Evolutionary conservation across 2,113 vertebrate species (phyloP), one percentile per base, ranked within the genome.

Genomic region (Thinocorus orbignyianus): DNA sequence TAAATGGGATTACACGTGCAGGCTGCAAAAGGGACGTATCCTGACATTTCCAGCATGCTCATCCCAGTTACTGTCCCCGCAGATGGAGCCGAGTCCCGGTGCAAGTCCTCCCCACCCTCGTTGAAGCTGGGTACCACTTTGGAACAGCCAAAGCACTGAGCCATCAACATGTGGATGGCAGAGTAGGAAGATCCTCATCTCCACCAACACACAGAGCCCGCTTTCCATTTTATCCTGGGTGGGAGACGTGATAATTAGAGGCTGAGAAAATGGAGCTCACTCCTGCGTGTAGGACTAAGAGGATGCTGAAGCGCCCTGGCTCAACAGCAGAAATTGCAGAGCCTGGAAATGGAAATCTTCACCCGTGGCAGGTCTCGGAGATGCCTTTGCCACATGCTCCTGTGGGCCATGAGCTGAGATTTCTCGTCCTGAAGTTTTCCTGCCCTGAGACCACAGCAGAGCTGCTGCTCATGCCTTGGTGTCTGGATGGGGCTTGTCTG

Each of bases 11-110:
- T 20, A 26, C 26, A 46, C 2, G 12, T 44, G 33, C 55, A 20
- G 57, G 68, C 44, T 61, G 33, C 25, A 18, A 7, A 60, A 74
- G 20, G 7, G 33, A 19, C 0, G 0, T 2, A 26, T 14, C 71
- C 62, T 22, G 37, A 44, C 31, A 7, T 44, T 19, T 55, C 54
- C 66, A 78, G 60, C 20, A 52, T 52, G 65, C 17, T 39, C 16
- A 1, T 57, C 49, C 52, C 24, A 35, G 9, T 33, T 13, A 1
- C 48, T 12, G 17, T 2, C 58, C 54, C 42, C 8, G 3, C 60
- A 62, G 72, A 30, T 11, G 52, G 30, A 61, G 20, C 13, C 16
- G 18, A 1, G 6, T 7, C 65, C 88, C 17, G 17, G 28, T 17
- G 15, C 7, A 30, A 66, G 16, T 13, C n/a, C 57, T 68, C 31